These are phyloP conservation scores for Nibea albiflora DNA, from an alignment of 2,113 vertebrate genomes.

Conservation along the genomic window DNA sequence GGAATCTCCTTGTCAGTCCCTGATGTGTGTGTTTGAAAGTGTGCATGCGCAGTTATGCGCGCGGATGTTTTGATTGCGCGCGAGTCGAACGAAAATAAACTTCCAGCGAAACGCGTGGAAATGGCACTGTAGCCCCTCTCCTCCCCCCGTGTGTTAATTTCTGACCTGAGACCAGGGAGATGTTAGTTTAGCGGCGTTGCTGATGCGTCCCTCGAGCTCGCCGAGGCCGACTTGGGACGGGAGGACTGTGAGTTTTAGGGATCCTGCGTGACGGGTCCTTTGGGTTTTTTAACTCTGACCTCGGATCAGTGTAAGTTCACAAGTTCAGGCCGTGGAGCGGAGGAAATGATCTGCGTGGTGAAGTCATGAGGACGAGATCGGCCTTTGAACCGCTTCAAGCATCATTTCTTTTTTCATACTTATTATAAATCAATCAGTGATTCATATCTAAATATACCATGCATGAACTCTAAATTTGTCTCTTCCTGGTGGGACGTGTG, in stretches of 20 bases:
- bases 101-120: constrained; percentile 26
- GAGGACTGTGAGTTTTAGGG: constrained; percentile 57
- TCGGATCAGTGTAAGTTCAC: constrained; percentile 50
- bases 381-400: constrained; percentile 12
- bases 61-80: constrained; percentile 60
- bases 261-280: constrained; percentile 43
- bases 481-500: constrained; percentile 31
- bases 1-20: constrained; percentile 51
- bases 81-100: constrained; percentile 73
- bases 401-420: not conserved
- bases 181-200: constrained; percentile 68
- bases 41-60: constrained; percentile 26
- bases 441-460: not conserved
- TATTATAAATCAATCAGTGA: constrained; percentile 19
- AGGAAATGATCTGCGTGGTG: constrained; percentile 12
- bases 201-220: constrained; percentile 65
- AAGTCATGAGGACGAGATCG: constrained; percentile 4
- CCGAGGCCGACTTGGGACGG: constrained; percentile 47
- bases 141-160: constrained; percentile 64
- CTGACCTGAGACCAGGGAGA: constrained; percentile 64
- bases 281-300: constrained; percentile 51
- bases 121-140: constrained; percentile 46
- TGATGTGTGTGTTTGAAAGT: constrained; percentile 42
- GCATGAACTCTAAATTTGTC: constrained; percentile 24
- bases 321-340: constrained; percentile 53